Percentiles rank a stretch among this genome's conserved stretches.
These are phyloP conservation scores for Anthonomus grandis DNA, from an alignment of 1,140 invertebrate genomes.

Conservation along the genomic window DNA sequence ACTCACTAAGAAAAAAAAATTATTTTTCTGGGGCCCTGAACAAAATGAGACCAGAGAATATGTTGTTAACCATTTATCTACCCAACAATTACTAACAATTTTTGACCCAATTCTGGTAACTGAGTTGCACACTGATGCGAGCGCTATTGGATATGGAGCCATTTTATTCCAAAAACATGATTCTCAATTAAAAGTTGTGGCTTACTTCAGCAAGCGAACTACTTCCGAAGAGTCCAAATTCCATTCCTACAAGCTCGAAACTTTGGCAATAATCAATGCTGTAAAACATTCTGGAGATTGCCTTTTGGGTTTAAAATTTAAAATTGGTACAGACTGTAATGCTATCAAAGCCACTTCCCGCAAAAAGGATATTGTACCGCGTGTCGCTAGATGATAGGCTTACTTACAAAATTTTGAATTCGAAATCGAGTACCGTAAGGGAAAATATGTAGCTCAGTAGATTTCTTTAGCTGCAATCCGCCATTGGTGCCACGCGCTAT, in stretches of 20 bases:
- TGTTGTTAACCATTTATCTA: conserved; percentile 9
- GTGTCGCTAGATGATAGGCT: conserved; percentile 45
- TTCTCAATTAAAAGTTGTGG: conserved; percentile 23
- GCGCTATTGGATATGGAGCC: conserved; percentile 38
- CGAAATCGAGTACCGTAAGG: conserved; percentile 14
- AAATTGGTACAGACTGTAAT: conserved; percentile 42
- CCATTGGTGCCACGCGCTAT: too few relatives aligned
- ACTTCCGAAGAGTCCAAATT: conserved; percentile 36
- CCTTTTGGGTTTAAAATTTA: conserved; percentile 36
- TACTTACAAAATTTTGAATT: conserved; percentile 45
- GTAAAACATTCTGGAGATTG: conserved; percentile 35
- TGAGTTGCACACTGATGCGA: conserved; percentile 46
- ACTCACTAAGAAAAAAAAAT: conserved; percentile 38
- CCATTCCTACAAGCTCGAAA: conserved; percentile 48
- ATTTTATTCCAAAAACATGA: conserved; percentile 41
- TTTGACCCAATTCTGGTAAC: conserved; percentile 27
- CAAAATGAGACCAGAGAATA: conserved; percentile 37
- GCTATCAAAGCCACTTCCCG: conserved; percentile 37
- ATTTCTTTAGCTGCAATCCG: conserved; percentile 17
- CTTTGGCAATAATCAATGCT: conserved; percentile 43
- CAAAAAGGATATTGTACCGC: conserved; percentile 42
- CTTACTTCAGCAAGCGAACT: conserved; percentile 43
- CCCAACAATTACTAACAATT: conserved; percentile 40
- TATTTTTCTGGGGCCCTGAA: conserved; percentile 29
- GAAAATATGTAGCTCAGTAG: conserved; percentile 5